A percentile compares a stretch with the other conserved stretches of the same genome.
These are phyloP conservation scores for Aphidius colemani DNA, from an alignment of 2,888 invertebrate genomes.

Conservation along the genomic window DNA sequence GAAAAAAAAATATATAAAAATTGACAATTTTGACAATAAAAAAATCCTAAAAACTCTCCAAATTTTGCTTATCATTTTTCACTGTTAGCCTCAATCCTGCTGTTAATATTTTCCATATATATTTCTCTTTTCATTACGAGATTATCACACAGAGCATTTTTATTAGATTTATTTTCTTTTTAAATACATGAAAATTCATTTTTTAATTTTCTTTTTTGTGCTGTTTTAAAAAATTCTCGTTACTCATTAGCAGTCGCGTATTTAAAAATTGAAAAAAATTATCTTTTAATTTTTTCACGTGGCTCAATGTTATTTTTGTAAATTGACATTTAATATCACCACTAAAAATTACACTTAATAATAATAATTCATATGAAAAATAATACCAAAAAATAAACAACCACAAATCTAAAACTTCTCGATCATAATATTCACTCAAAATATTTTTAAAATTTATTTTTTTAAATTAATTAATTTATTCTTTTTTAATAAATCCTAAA, in stretches of 20 bases:
- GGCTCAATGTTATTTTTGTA: not conserved
- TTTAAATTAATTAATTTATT: too few relatives aligned
- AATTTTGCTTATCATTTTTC: slow-evolving; percentile 28
- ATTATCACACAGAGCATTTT: slow-evolving; percentile 25
- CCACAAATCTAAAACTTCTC: slow-evolving; percentile 16
- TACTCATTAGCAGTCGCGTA: slow-evolving; percentile 29
- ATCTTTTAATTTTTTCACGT: slow-evolving; percentile 20
- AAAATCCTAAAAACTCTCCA: slow-evolving; percentile 27
- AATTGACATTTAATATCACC: not conserved
- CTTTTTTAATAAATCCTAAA: too few relatives aligned
- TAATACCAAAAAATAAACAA: slow-evolving; percentile 28
- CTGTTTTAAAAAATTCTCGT: slow-evolving; percentile 32
- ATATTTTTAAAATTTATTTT: too few relatives aligned
- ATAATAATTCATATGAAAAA: slow-evolving; percentile 23
- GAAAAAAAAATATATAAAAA: slow-evolving; percentile 3
- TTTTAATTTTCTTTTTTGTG: slow-evolving; percentile 23
- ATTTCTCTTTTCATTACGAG: slow-evolving; percentile 21
- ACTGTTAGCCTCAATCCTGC: slow-evolving; percentile 45
- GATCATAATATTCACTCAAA: too few relatives aligned
- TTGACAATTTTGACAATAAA: too few relatives aligned
- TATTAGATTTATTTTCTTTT: not conserved
- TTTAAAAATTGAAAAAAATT: slow-evolving; percentile 36
- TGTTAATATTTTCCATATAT: slow-evolving; percentile 41
- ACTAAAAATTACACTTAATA: slow-evolving; percentile 36
- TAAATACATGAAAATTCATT: not conserved